Percentiles rank a stretch among this genome's conserved stretches.
Conservation (phyloP, 2,113 vertebrate species). For the Cyanistes caeruleus region DNA sequence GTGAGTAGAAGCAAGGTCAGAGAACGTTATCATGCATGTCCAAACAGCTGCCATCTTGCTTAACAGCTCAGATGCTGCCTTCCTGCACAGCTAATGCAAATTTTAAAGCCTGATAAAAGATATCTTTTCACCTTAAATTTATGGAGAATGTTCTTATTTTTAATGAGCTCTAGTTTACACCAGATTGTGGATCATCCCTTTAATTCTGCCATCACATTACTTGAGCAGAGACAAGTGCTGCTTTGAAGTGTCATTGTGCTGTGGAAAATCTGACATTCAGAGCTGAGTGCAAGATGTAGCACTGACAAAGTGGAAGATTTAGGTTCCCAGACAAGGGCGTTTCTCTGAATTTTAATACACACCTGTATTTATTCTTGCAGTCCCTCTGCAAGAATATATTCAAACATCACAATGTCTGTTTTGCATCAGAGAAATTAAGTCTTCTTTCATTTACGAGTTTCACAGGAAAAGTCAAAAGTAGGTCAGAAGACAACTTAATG, state of each 20-base stretch:
- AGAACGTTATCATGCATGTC: not conserved
- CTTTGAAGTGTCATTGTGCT: slow-evolving; percentile 66
- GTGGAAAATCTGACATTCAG: slow-evolving; percentile 40
- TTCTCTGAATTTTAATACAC: slow-evolving; percentile 61
- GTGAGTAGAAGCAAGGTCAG: slow-evolving; percentile 35
- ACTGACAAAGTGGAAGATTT: slow-evolving; percentile 31
- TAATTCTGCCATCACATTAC: slow-evolving; percentile 65
- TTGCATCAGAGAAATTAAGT: not conserved
- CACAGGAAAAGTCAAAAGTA: not conserved
- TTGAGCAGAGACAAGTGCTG: slow-evolving; percentile 53
- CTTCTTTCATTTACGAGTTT: slow-evolving; percentile 5
- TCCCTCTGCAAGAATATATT: not conserved
- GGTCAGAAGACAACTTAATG: not conserved
- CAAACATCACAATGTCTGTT: not conserved
- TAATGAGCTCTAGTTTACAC: slow-evolving; percentile 64
- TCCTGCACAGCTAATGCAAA: slow-evolving; percentile 52
- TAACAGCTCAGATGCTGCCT: slow-evolving; percentile 66
- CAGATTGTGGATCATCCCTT: slow-evolving; percentile 61
- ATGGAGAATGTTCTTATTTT: slow-evolving; percentile 51
- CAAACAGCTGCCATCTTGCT: slow-evolving; percentile 40
- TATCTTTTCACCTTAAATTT: slow-evolving; percentile 60
- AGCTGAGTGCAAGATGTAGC: slow-evolving; percentile 41
- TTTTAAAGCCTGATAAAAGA: slow-evolving; percentile 60
- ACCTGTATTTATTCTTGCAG: slow-evolving; percentile 42
- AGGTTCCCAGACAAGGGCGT: not conserved